Percentiles rank a stretch among this genome's conserved stretches.
Conservation (phyloP, 2,797 vertebrate genomes). For the Neoniphon sammara region DNA sequence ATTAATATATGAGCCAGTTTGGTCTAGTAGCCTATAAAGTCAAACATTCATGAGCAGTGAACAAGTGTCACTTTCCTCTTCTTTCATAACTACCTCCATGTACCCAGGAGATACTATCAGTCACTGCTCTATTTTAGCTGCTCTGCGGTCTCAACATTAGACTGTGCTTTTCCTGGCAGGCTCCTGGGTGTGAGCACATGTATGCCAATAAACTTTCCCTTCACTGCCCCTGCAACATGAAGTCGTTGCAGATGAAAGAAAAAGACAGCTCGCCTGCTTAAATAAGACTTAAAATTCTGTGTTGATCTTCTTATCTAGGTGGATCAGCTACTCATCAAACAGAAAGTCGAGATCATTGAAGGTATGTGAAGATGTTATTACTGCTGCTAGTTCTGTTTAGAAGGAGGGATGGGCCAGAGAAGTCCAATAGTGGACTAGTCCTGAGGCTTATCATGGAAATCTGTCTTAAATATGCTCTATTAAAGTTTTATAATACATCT, state of each 20-base stretch:
- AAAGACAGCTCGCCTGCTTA: background rate
- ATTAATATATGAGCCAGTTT: background rate
- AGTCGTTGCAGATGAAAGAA: background rate
- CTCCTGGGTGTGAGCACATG: background rate
- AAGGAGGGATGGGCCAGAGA: background rate
- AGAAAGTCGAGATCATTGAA: slow-evolving; percentile 92
- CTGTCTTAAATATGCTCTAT: too few species aligned
- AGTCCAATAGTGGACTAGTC: too few species aligned
- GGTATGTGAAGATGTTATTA: slow-evolving; percentile 71
- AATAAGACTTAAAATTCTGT: background rate
- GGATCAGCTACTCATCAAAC: slow-evolving; percentile 93
- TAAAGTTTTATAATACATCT: too few species aligned
- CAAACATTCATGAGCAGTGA: background rate
- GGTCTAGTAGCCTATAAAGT: background rate
- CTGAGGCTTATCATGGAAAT: too few species aligned
- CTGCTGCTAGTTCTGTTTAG: background rate
- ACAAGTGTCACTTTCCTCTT: background rate
- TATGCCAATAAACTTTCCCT: background rate
- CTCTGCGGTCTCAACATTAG: background rate
- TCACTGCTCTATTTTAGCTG: background rate
- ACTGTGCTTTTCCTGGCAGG: background rate
- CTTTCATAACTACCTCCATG: background rate
- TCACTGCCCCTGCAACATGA: background rate
- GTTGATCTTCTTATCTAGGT: slow-evolving; percentile 79
- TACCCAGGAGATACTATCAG: background rate